phyloP scores from a whole-genome alignment of 2,797 vertebrate species.

The Neopelma chrysocephalum region DNA sequence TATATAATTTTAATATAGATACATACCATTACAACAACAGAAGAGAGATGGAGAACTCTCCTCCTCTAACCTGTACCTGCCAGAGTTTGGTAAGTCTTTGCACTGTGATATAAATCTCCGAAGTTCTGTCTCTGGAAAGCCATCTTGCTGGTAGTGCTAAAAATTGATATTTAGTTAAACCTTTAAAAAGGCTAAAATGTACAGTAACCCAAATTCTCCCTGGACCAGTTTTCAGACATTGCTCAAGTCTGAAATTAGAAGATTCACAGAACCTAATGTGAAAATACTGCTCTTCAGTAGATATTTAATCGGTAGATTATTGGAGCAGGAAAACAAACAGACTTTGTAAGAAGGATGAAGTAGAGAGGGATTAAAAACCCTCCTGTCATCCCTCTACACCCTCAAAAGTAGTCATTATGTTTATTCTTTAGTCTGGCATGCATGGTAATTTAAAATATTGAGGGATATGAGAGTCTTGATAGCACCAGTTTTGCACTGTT shows the following conservation, averaged over 20 bases:
- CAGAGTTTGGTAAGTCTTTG: constrained; percentile 85
- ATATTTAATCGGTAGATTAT: too few species aligned
- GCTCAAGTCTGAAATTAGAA: background rate
- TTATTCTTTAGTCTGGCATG: background rate
- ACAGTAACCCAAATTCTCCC: background rate
- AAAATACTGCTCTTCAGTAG: background rate
- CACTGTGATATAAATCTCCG: constrained; percentile 86
- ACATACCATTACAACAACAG: constrained; percentile 78
- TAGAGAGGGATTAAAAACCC: background rate
- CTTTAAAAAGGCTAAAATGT: background rate
- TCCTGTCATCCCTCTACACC: background rate
- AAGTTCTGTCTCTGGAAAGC: constrained; percentile 83
- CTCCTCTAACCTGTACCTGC: constrained; percentile 80
- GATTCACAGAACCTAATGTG: background rate
- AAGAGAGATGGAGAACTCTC: constrained; percentile 70
- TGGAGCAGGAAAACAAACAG: background rate
- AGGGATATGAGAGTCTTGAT: background rate
- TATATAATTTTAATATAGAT: background rate
- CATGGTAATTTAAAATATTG: background rate
- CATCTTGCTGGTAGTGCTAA: constrained; percentile 87
- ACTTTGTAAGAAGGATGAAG: background rate
- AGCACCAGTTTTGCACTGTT: background rate
- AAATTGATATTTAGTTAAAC: constrained; percentile 7
- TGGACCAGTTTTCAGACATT: background rate
- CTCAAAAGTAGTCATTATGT: background rate